phyloP scores from a whole-genome alignment of 1,140 invertebrate species.

The Mya arenaria region DNA sequence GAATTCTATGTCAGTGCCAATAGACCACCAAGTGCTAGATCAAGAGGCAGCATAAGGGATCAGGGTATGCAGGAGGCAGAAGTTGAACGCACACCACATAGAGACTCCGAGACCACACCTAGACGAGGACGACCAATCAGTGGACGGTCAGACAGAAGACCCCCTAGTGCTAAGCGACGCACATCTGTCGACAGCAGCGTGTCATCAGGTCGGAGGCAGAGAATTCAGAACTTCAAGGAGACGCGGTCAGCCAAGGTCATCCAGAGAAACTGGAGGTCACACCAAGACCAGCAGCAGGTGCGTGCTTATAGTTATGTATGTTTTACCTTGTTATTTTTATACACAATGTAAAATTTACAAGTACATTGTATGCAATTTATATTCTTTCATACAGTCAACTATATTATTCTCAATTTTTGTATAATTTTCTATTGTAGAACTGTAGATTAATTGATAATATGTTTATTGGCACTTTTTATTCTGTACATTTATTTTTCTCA shows the following conservation, averaged over 20 bases:
- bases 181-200: conserved; percentile 34
- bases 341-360: conserved; percentile 1
- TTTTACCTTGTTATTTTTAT: conserved; percentile 19
- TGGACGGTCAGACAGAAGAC: neutral
- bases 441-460: no score
- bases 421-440: no score
- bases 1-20: no score
- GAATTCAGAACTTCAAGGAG: conserved; percentile 44
- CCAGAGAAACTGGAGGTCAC: conserved; percentile 51
- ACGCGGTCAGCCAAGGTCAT: conserved; percentile 49
- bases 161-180: conserved; percentile 35
- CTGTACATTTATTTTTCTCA: no score
- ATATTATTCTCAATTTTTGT: no score
- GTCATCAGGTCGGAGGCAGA: conserved; percentile 36
- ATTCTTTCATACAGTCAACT: no score
- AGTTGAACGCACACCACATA: neutral
- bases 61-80: neutral
- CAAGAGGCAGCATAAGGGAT: neutral
- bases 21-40: conserved; percentile 47
- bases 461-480: no score
- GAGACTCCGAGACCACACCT: neutral
- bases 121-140: conserved; percentile 2
- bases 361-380: no score
- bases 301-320: neutral
- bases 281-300: conserved; percentile 13